Percentiles rank a stretch among this genome's conserved stretches.
These are phyloP conservation scores for Sylvilagus floridanus DNA, from an alignment of 2,797 vertebrate species.

Conservation along the genomic window DNA sequence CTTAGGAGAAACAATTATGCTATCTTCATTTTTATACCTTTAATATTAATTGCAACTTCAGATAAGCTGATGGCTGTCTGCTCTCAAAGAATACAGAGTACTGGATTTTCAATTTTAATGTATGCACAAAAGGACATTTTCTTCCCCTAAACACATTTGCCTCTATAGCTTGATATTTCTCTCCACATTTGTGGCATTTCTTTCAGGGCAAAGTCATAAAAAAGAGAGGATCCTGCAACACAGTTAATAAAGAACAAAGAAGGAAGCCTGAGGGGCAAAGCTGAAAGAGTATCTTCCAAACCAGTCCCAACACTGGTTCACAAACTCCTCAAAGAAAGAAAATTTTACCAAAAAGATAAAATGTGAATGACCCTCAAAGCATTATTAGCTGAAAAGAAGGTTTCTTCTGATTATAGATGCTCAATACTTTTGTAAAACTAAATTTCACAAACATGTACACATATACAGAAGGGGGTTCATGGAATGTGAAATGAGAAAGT, in stretches of 20 bases:
- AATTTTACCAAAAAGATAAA: conserved; percentile 49
- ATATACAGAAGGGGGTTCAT: not conserved
- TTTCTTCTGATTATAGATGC: not conserved
- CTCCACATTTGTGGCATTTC: not conserved
- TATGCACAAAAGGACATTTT: not conserved
- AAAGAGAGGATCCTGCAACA: not conserved
- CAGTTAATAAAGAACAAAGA: not conserved
- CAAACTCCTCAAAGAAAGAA: not conserved
- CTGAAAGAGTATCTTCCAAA: not conserved
- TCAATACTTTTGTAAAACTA: not conserved
- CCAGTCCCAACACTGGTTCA: not conserved
- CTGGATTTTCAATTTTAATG: not conserved
- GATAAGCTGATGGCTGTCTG: not conserved
- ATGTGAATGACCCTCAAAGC: not conserved
- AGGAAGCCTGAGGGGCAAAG: not conserved
- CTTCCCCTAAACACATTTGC: not conserved
- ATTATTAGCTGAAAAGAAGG: not conserved
- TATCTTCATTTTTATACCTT: conserved; percentile 8
- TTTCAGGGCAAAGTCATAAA: not conserved
- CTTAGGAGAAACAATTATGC: not conserved
- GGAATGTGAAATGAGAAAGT: too few species aligned
- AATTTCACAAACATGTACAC: not conserved
- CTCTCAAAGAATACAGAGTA: not conserved
- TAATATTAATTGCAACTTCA: conserved; percentile 6
- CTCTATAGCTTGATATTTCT: not conserved